phyloP scores from a whole-genome alignment of 2,888 invertebrate species.

The Acanthosepion lycidas region DNA sequence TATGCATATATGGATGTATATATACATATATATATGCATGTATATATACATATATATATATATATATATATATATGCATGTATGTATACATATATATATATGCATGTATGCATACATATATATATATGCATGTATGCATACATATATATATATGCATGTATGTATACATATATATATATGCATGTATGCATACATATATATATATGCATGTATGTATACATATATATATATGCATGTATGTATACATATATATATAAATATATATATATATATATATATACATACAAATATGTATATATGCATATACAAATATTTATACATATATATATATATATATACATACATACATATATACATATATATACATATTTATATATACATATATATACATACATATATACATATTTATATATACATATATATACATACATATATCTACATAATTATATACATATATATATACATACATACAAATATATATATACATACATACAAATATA shows the following conservation, averaged over 20 bases:
- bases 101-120: no score
- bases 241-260: neutral
- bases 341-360: neutral
- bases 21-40: neutral
- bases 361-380: neutral
- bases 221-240: neutral
- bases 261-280: no score
- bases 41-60: neutral
- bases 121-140: no score
- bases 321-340: neutral
- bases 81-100: no score
- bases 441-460: neutral
- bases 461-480: neutral
- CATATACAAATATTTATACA: neutral
- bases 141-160: neutral
- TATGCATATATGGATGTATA: no score
- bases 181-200: neutral
- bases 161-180: neutral
- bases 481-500: neutral
- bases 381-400: neutral
- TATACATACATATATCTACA: neutral
- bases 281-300: neutral
- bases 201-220: neutral
- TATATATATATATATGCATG: no score
- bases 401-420: neutral